Evolutionary conservation across 2,113 vertebrate genomes (phyloP), one percentile per base, ranked within the genome.

Genomic region (Sialia sialis): DNA sequence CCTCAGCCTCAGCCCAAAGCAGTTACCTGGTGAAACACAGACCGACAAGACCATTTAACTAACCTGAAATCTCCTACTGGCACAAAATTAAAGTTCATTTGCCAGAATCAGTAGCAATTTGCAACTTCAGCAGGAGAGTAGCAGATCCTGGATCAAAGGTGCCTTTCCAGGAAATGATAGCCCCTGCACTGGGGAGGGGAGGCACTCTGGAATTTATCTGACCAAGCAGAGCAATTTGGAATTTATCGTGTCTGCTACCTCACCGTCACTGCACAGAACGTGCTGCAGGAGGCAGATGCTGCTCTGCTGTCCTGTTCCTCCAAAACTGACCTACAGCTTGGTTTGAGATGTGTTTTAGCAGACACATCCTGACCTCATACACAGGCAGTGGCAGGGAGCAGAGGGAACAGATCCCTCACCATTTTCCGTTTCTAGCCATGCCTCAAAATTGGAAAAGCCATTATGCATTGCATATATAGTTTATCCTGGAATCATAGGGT

Each of bases 81-180:
- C 96, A 96, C 82, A 84, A 96, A 97, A 97, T 95, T 95, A 81
- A 73, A 93, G 94, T 74, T 91, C 86, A 94, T 96, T 94, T 97
- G 97, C 96, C 97, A 98, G 96, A 96, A 96, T 95, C 92, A 96
- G 98, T 97, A 97, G 93, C 93, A 96, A 97, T 97, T 98, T 98
- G 92, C 97, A 98, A 96, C 96, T 95, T 94, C 95, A 90, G 91
- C 90, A 89, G 80, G 85, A 96, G 94, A 90, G 89, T 73, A 96
- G 84, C 90, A 94, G 96, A 96, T 96, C 97, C 97, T 91, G 94
- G 94, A 96, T 96, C 94, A 94, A 92, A 92, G 59, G 85, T 97
- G 95, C 95, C 96, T 97, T 97, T 97, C 95, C 97, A 93, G 97
- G 97, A 97, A 97, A 94, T 93, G 96, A 97, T 96, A 98, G 83